Conservation (phyloP, 2,797 vertebrate species). For the Otolemur crassicaudatus region DNA sequence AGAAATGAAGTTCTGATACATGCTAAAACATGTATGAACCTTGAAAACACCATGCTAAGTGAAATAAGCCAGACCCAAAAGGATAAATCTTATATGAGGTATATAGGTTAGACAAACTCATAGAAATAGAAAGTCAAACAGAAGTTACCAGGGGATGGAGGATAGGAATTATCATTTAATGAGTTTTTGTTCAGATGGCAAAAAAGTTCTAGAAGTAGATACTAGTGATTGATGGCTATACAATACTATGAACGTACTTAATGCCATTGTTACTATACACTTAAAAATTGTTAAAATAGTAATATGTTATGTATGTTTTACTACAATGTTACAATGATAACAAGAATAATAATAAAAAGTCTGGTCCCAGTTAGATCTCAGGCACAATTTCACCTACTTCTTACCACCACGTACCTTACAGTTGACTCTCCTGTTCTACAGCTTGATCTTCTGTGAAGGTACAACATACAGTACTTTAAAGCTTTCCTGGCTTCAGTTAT, state of each 20-base stretch:
- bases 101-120: neutral
- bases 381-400: neutral
- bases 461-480: neutral
- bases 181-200: neutral
- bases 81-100: neutral
- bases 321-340: neutral
- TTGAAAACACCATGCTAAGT: neutral
- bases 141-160: neutral
- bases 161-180: neutral
- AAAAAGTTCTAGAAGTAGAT: neutral
- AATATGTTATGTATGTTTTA: neutral
- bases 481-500: neutral
- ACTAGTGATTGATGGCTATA: neutral
- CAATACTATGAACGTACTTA: neutral
- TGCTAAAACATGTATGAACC: neutral
- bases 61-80: neutral
- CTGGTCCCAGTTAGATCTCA: neutral
- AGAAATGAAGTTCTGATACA: slow-evolving; percentile 12
- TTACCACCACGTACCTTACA: neutral
- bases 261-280: neutral
- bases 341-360: neutral
- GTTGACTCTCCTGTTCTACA: neutral
- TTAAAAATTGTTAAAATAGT: slow-evolving; percentile 19
- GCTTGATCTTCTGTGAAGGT: neutral
- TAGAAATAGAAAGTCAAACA: neutral